Evolutionary conservation across 2,888 invertebrate genomes (phyloP), one percentile per base, ranked within the genome.

Genomic region (Plagiodera versicolora): DNA sequence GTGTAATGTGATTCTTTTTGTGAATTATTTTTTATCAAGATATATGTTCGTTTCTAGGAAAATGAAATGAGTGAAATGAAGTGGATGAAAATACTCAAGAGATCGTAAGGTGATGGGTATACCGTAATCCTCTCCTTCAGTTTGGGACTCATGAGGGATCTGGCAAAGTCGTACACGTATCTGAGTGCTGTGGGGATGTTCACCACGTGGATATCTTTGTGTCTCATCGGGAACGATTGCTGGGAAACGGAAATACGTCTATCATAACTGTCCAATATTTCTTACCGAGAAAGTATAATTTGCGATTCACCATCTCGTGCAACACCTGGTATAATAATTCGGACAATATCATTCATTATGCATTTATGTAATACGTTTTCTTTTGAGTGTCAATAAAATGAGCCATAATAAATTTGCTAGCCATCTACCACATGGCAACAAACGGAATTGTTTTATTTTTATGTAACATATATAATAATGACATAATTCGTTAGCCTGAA

Each of bases 221-320:
- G 92, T 14, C 92, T 83, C 84, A 92, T 86, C 6, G 93, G 92
- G 63, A 89, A 67, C 0, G 91, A 90, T 85, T 91, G 90, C 87
- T 89, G 79, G n/a, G n/a, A 56, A 83, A 79, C 59, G 67, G 51
- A 63, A 56, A 63, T 61, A 51, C n/a, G n/a, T n/a, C n/a, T n/a
- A n/a, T n/a, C n/a, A n/a, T n/a, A n/a, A n/a, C n/a, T n/a, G n/a
- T n/a, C n/a, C n/a, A n/a, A n/a, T n/a, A n/a, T n/a, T n/a, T n/a
- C n/a, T n/a, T n/a, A n/a, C n/a, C n/a, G n/a, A n/a, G n/a, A n/a
- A n/a, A n/a, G n/a, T n/a, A n/a, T n/a, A n/a, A n/a, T n/a, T n/a
- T n/a, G n/a, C n/a, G n/a, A n/a, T n/a, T n/a, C n/a, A n/a, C n/a
- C n/a, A n/a, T n/a, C n/a, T n/a, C n/a, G n/a, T n/a, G n/a, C n/a